Percentiles rank a stretch among this genome's conserved stretches.
Evolutionary conservation across 2,888 invertebrate genomes (phyloP).

Genomic region (Apotomis betuletana): DNA sequence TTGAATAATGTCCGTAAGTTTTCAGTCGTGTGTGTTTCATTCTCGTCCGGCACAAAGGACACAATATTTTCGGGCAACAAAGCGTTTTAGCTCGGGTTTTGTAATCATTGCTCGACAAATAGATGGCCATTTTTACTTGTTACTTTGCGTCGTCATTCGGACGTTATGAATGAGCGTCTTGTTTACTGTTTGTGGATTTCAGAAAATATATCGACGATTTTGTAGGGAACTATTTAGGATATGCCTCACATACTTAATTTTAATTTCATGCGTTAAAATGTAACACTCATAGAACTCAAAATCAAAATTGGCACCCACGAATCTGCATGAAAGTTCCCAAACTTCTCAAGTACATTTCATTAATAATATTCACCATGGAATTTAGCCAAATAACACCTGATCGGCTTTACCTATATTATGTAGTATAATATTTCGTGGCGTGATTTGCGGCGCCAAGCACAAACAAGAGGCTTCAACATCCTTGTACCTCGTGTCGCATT

Average conservation of each 20-base stretch:
- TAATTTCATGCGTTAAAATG: no score
- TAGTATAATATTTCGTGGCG: no score
- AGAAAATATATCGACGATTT: not conserved
- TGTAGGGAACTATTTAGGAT: no score
- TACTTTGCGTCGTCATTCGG: constrained; percentile 11
- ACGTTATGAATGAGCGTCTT: constrained; percentile 12
- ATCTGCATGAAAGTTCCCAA: no score
- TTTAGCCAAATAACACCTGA: no score
- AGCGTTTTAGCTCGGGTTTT: constrained; percentile 10
- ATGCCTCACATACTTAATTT: no score
- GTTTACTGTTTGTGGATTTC: constrained; percentile 3
- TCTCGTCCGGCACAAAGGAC: constrained; percentile 28
- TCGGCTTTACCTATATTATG: no score
- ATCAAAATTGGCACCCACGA: no score
- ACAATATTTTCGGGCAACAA: constrained; percentile 41
- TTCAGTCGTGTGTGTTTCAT: constrained; percentile 41
- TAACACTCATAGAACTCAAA: no score
- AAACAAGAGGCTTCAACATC: constrained; percentile 42
- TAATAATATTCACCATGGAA: no score
- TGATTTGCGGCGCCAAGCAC: not conserved
- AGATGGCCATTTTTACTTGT: constrained; percentile 36
- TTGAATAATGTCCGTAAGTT: constrained; percentile 37
- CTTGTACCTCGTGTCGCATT: constrained; percentile 40
- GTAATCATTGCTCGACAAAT: constrained; percentile 33
- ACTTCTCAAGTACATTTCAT: no score